These are phyloP conservation scores for Sebastes miniatus DNA, from an alignment of 2,797 vertebrate species.

Conservation along the genomic window DNA sequence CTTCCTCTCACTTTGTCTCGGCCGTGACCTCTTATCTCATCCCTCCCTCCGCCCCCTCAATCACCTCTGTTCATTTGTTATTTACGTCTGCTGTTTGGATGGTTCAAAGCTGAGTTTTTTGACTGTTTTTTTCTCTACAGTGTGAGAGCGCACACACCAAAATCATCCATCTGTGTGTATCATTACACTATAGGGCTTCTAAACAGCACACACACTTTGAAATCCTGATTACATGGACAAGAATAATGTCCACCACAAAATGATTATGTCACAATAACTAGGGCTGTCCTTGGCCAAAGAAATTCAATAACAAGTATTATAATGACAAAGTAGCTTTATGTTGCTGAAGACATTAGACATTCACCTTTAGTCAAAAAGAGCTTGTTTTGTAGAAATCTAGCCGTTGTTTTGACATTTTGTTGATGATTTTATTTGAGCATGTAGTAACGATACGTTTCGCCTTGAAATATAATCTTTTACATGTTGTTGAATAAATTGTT, in stretches of 20 bases:
- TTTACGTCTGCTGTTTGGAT: not conserved
- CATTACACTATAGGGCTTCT: rapidly evolving
- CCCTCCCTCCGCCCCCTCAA: not conserved
- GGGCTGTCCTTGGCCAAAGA: too few relatives aligned
- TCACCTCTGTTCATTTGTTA: not conserved
- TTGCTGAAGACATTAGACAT: not conserved
- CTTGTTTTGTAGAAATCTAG: not conserved
- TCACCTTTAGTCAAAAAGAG: not conserved
- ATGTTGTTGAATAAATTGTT: too few relatives aligned
- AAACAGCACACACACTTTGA: not conserved
- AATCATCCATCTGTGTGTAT: not conserved
- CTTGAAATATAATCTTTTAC: too few relatives aligned
- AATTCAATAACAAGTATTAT: not conserved
- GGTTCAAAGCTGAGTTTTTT: not conserved
- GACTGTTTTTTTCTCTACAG: too few relatives aligned
- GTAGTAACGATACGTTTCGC: too few relatives aligned
- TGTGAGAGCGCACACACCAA: rapidly evolving
- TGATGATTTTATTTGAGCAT: too few relatives aligned
- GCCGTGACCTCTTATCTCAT: constrained; percentile 23
- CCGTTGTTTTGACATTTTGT: not conserved
- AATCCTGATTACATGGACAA: not conserved
- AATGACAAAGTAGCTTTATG: not conserved
- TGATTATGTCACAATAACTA: too few relatives aligned
- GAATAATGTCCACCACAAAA: too few relatives aligned
- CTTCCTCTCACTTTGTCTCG: not conserved